phyloP scores from a whole-genome alignment of 23 tunicate species.

The Trididemnum clinides region DNA sequence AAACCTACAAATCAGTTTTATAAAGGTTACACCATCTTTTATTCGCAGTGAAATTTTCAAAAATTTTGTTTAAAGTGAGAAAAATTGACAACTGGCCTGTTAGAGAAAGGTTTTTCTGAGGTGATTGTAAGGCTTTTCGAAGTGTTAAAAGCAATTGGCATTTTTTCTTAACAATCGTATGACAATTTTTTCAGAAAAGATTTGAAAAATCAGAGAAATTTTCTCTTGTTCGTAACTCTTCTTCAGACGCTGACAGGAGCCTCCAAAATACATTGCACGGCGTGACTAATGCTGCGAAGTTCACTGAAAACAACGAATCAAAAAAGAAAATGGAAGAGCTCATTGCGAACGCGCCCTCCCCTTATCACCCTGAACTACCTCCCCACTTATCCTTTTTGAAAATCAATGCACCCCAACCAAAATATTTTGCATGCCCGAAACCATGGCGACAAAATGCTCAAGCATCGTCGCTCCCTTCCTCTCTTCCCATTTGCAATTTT shows the following conservation, averaged over 20 bases:
- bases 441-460: constrained; percentile 34
- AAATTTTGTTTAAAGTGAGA: too few relatives aligned
- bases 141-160: too few relatives aligned
- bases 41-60: too few relatives aligned
- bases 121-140: too few relatives aligned
- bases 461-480: background rate
- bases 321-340: background rate
- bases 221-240: constrained; percentile 28
- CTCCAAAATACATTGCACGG: background rate
- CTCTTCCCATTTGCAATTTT: background rate
- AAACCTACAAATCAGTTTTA: too few relatives aligned
- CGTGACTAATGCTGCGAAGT: background rate
- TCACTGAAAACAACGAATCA: background rate
- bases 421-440: constrained; percentile 17
- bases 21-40: too few relatives aligned
- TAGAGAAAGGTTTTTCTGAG: too few relatives aligned
- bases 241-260: background rate
- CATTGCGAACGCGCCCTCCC: background rate
- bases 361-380: constrained; percentile 14
- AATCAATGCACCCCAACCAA: background rate
- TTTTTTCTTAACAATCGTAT: too few relatives aligned
- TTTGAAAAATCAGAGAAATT: constrained; percentile 54
- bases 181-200: constrained; percentile 35
- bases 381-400: constrained; percentile 2
- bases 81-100: too few relatives aligned